These are phyloP conservation scores for Aurelia sp. DNA, from an alignment of 30 jellyfish, hydroid and myxozoan genomes.

Conservation along the genomic window DNA sequence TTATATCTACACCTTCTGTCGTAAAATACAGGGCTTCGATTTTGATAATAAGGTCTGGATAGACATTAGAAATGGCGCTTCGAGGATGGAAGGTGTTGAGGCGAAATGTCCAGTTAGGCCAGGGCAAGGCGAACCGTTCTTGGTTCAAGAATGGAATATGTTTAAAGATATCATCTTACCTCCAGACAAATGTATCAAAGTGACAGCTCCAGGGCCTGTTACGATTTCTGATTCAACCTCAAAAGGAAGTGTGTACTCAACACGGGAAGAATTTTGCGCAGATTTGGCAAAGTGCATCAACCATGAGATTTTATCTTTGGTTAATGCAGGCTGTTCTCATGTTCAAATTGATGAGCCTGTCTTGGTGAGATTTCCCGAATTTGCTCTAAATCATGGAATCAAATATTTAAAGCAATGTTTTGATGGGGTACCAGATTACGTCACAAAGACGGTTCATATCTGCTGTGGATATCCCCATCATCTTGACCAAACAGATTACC, in stretches of 20 bases:
- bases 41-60: conserved; percentile 18
- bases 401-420: conserved; percentile 31
- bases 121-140: not conserved
- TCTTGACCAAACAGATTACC: conserved; percentile 55
- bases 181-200: conserved; percentile 19
- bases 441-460: conserved; percentile 48
- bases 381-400: conserved; percentile 50
- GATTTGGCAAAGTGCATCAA: conserved; percentile 43
- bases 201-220: conserved; percentile 50
- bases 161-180: not conserved
- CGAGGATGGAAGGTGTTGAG: conserved; percentile 2
- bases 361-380: conserved; percentile 60
- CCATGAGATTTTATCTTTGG: conserved; percentile 25
- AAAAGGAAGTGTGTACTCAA: conserved; percentile 2
- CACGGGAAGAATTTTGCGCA: conserved; percentile 1
- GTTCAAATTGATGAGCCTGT: conserved; percentile 67
- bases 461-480: conserved; percentile 79
- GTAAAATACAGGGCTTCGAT: conserved; percentile 57
- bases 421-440: conserved; percentile 66
- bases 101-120: not conserved
- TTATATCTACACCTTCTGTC: conserved; percentile 49
- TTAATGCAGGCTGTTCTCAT: conserved; percentile 10
- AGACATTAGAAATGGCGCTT: conserved; percentile 9
- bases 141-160: not conserved
- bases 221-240: conserved; percentile 41